A percentile compares a stretch with the other conserved stretches of the same genome.
Conservation (phyloP, 2,888 invertebrate species). For the Andrena minutula region DNA sequence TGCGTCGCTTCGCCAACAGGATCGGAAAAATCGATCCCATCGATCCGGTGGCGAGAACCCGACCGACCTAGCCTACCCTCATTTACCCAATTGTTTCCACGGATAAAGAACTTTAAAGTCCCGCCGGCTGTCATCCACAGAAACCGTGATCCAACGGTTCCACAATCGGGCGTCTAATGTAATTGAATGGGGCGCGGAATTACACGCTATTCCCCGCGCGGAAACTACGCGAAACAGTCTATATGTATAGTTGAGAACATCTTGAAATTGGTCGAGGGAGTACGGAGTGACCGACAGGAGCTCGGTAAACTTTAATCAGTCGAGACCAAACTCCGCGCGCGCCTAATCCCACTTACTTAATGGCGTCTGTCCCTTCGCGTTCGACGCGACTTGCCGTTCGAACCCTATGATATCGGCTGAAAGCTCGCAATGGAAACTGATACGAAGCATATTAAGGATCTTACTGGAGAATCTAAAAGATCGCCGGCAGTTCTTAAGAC, state of each 20-base stretch:
- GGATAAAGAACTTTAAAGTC: neutral
- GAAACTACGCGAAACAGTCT: slow-evolving; percentile 33
- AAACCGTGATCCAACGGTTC: neutral
- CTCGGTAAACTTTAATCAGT: slow-evolving; percentile 69
- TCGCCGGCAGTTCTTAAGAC: neutral
- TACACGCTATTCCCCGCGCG: neutral
- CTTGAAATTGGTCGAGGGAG: slow-evolving; percentile 45
- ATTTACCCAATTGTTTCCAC: neutral
- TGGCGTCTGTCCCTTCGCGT: slow-evolving; percentile 46
- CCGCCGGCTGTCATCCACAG: neutral
- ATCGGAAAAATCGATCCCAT: neutral
- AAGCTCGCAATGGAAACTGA: slow-evolving; percentile 16
- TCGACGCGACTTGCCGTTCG: slow-evolving; percentile 28
- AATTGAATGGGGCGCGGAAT: slow-evolving; percentile 44
- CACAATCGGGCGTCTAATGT: slow-evolving; percentile 40
- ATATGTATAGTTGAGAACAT: slow-evolving; percentile 26
- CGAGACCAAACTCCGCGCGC: slow-evolving; percentile 59
- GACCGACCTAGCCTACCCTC: neutral
- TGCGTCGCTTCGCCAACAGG: neutral
- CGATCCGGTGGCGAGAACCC: slow-evolving; percentile 8
- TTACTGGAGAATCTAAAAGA: too few relatives aligned
- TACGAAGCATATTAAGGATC: too few relatives aligned
- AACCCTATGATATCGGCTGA: neutral
- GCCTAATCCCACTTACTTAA: slow-evolving; percentile 71
- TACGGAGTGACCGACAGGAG: slow-evolving; percentile 51